Evolutionary conservation across 2,113 vertebrate species (phyloP), one percentile per base, ranked within the genome.

Genomic region (Oenanthe oenanthe): DNA sequence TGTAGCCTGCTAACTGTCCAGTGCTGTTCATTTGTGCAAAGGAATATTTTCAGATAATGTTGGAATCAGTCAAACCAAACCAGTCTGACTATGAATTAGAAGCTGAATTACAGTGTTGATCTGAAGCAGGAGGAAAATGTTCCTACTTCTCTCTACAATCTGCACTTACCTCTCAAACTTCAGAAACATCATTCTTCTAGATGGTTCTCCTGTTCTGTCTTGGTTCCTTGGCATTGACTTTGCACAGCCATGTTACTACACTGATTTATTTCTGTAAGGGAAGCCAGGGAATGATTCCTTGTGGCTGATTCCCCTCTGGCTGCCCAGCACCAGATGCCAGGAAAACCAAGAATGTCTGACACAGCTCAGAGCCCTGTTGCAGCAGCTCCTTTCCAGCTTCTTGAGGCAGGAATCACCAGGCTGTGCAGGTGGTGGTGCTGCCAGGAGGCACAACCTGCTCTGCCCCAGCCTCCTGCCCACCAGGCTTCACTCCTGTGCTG

Each of bases 401-500:
- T 77, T 48, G 63, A 86, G 65, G 17, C 20, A 74, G 38, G 60
- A 95, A 77, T 84, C 67, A 31, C 26, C 17, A 13, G 40, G 16
- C 24, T 84, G 4, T 92, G 18, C 45, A 53, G 21, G n/a, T 68
- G 21, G 21, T 2, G 0, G 7, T 17, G 47, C 45, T 80, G 72
- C 36, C 14, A 43, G 62, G n/a, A 63, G 47, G 43, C 40, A 43
- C 19, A 53, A 21, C 1, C 22, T 31, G 28, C 34, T 50, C 18
- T 36, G 31, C 51, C 54, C 5, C 32, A 29, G 18, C 32, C 17
- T 71, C 28, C 42, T 54, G 11, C 54, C 25, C 2, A 3, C 50
- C 45, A 6, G 1, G 0, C 24, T 58, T 71, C 61, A 34, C 7
- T 9, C 22, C 25, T 21, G 13, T 40, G 45, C 50, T 5, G 2